Base-by-base conservation (phyloP, 1,140 invertebrate genomes). In the Diabrotica virgifera region DNA sequence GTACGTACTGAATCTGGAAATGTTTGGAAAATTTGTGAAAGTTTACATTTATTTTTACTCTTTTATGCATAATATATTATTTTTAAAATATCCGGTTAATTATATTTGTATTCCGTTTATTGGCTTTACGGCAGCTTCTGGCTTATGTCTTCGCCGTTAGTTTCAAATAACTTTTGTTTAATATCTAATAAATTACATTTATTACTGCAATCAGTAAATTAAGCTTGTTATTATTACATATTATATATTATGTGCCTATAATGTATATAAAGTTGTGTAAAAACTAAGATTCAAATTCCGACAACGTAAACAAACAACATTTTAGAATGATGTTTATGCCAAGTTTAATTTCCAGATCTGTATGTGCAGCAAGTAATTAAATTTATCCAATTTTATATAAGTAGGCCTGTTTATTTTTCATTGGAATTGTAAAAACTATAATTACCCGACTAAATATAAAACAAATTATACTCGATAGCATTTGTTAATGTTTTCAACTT, bases 401-500 rank as follows among this genome's bases (percentile, higher is more conserved):
- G n/a, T n/a, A 36, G 35, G 55, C 12, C 37, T 57, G 36, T 57
- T 57, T 57, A 24, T 57, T 36, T 36, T 57, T 37, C 55, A 57
- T 36, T 36, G 9, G 36, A 36, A 57, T 36, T 57, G 55, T 57
- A 57, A 36, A 57, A 57, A 57, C 24, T 57, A 57, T 57, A 57
- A 57, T 57, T 57, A 57, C 24, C 55, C 12, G 10, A 12, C 55
- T n/a, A 36, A 36, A 57, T 57, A 57, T 57, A 57, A 57, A 57
- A 57, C 55, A 57, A 57, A 57, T 57, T 57, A 57, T 57, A 24
- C 36, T 8, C 24, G 37, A 57, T 36, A 37, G 55, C 55, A 57
- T 57, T 57, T 36, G 55, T 11, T 57, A 37, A 57, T 57, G 55
- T 57, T 57, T 57, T 57, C n/a, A 37, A 57, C 36, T 57, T 57